Evolutionary conservation across 2,113 vertebrate genomes (phyloP).

Genomic region (Hylia prasina): DNA sequence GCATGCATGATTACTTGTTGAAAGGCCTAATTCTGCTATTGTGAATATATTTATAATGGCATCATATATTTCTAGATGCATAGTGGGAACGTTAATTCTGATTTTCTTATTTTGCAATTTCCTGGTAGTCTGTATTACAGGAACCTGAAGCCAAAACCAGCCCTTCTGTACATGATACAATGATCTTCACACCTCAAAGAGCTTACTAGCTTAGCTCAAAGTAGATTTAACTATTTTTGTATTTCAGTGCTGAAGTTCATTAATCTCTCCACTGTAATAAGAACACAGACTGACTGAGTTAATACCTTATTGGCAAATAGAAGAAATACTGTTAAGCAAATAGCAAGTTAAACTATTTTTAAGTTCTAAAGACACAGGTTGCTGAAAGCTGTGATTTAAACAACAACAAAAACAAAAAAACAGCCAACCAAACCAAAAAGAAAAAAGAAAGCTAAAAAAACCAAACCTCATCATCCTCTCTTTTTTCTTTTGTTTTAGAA

Average conservation of each 20-base stretch:
- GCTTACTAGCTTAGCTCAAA: constrained; percentile 39
- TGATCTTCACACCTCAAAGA: background rate
- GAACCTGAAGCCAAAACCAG: background rate
- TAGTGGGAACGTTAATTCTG: background rate
- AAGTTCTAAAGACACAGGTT: background rate
- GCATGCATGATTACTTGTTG: background rate
- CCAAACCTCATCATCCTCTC: background rate
- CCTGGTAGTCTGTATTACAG: background rate
- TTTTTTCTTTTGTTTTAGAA: background rate
- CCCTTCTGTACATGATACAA: background rate
- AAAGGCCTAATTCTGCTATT: background rate
- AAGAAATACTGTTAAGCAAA: background rate
- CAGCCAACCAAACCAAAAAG: background rate
- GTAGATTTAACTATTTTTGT: constrained; percentile 32
- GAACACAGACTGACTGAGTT: background rate
- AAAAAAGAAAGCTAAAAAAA: too few species aligned
- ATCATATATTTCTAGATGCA: background rate
- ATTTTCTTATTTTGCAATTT: background rate
- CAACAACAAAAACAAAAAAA: background rate
- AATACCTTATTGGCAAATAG: background rate
- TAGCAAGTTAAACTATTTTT: background rate
- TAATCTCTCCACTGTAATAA: background rate
- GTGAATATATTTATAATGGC: background rate
- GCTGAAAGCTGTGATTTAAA: background rate
- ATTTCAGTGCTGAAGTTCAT: background rate